Conservation (phyloP, 2,113 vertebrate species). For the Dromiciops gliroides region DNA sequence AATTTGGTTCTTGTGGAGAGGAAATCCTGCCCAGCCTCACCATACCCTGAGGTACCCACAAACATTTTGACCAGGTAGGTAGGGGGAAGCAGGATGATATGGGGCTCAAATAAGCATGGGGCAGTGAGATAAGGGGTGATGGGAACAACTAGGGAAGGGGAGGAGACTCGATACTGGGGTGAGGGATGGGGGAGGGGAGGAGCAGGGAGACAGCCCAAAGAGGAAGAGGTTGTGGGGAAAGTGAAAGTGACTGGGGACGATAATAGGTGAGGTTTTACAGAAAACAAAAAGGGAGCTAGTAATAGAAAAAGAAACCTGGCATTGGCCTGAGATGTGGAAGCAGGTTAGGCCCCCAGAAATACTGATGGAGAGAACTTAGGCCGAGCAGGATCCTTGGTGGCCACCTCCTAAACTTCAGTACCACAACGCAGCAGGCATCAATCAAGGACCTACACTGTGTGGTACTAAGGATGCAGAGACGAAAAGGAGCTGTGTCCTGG, state of each 20-base stretch:
- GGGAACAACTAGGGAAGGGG: conserved; percentile 11
- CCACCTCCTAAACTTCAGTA: background rate
- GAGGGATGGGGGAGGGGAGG: background rate
- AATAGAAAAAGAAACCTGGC: conserved; percentile 2
- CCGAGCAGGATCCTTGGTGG: background rate
- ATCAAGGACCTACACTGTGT: background rate
- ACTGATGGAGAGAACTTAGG: background rate
- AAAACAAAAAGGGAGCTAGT: background rate
- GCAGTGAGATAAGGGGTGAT: conserved; percentile 18
- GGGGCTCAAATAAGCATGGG: background rate
- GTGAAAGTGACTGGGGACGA: background rate
- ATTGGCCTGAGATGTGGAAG: background rate
- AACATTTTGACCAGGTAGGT: background rate
- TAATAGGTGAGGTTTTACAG: conserved; percentile 24
- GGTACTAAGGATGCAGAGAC: background rate
- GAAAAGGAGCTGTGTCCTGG: background rate
- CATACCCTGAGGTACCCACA: background rate
- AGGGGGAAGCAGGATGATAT: background rate
- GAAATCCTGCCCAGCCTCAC: background rate
- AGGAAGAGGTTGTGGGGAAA: conserved; percentile 16
- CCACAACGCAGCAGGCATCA: too few species aligned
- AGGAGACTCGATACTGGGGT: background rate
- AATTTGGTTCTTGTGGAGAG: background rate
- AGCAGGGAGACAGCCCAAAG: background rate
- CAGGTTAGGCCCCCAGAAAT: background rate